These are phyloP conservation scores for Malthinus seriepunctatus DNA, from an alignment of 2,888 invertebrate species.

Conservation along the genomic window DNA sequence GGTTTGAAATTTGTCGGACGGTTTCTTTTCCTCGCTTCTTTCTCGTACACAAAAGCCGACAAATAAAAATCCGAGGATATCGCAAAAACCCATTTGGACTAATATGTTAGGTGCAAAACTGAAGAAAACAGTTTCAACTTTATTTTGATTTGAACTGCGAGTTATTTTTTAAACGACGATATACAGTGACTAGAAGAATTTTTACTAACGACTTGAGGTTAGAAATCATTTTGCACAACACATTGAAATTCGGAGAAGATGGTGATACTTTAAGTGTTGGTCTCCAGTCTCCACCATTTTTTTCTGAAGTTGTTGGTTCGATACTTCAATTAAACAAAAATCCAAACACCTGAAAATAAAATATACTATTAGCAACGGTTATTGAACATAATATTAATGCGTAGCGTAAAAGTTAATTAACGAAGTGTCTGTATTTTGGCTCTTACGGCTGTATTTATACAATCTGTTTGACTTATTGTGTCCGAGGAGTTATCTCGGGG, in stretches of 20 bases:
- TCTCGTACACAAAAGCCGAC: conserved; percentile 35
- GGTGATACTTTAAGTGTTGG: conserved; percentile 5
- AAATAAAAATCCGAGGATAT: conserved; percentile 39
- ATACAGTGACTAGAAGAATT: conserved; percentile 17
- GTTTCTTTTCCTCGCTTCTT: conserved; percentile 20
- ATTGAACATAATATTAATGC: too few species aligned
- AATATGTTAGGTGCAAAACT: not conserved
- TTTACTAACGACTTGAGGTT: conserved; percentile 16
- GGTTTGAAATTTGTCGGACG: conserved; percentile 59
- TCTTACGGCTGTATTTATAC: too few species aligned
- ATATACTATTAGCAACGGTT: too few species aligned
- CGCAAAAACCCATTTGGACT: conserved; percentile 31
- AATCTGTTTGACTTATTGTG: too few species aligned
- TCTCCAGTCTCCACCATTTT: too few species aligned
- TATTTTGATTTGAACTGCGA: conserved; percentile 11
- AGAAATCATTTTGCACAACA: conserved; percentile 9
- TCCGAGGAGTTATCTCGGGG: too few species aligned
- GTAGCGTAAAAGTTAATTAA: too few species aligned
- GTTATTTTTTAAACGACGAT: conserved; percentile 16
- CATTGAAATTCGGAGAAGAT: not conserved
- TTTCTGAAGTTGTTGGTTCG: too few species aligned
- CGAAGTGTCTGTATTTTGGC: too few species aligned
- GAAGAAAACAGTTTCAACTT: conserved; percentile 7
- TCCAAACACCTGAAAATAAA: too few species aligned
- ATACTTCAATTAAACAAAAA: too few species aligned